These are phyloP conservation scores for Eupithecia inturbata DNA, from an alignment of 2,888 invertebrate species.

Conservation along the genomic window DNA sequence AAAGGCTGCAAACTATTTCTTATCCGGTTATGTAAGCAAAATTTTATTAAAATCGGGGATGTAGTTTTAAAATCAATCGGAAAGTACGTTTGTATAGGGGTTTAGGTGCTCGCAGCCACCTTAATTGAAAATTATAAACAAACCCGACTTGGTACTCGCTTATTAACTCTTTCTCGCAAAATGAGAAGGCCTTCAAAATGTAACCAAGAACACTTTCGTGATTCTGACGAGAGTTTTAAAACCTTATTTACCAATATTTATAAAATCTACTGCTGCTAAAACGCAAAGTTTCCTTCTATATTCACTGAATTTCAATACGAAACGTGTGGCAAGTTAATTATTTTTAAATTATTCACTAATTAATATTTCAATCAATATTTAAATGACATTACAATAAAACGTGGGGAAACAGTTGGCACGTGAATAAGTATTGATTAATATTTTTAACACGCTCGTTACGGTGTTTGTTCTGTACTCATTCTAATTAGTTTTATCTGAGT, in stretches of 20 bases:
- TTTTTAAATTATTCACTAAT: constrained; percentile 27
- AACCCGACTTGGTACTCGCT: neutral
- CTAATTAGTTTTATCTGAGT: constrained; percentile 8
- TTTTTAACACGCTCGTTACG: constrained; percentile 29
- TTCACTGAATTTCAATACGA: neutral
- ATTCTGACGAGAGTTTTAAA: neutral
- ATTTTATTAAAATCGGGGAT: too few relatives aligned
- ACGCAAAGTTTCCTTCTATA: neutral
- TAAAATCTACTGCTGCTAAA: too few relatives aligned
- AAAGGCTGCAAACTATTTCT: too few relatives aligned
- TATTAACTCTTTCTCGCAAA: neutral
- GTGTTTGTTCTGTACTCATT: constrained; percentile 19
- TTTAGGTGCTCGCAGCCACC: too few relatives aligned
- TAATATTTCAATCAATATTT: constrained; percentile 35
- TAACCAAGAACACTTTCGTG: neutral
- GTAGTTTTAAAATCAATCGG: too few relatives aligned
- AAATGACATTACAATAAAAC: constrained; percentile 31
- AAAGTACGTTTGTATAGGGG: too few relatives aligned
- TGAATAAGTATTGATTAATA: constrained; percentile 35
- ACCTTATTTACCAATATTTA: neutral
- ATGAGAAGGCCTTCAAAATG: neutral
- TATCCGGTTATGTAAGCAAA: too few relatives aligned
- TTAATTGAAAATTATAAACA: neutral
- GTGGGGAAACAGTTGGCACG: constrained; percentile 36
- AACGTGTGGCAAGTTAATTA: neutral